These are phyloP conservation scores for Chaetodon trifasciatus DNA, from an alignment of 2,797 vertebrate genomes.

Conservation along the genomic window DNA sequence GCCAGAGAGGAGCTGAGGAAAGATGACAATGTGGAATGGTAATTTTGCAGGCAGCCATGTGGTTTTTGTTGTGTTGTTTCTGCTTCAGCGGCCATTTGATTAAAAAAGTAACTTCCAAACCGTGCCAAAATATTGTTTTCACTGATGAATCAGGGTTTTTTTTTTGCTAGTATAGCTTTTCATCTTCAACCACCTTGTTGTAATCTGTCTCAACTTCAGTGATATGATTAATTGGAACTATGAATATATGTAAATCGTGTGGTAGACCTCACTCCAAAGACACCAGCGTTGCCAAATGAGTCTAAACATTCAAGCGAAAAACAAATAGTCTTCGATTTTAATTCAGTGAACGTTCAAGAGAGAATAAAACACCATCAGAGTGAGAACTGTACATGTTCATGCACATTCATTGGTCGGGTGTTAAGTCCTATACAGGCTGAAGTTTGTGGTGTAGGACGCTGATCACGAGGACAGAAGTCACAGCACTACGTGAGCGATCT, in stretches of 20 bases:
- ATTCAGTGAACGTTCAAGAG: neutral
- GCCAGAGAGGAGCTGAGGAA: slow-evolving; percentile 27
- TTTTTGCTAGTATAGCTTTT: neutral
- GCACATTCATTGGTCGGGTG: slow-evolving; percentile 3
- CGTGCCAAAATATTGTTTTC: neutral
- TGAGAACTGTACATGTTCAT: neutral
- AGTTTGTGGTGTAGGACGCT: neutral
- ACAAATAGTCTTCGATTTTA: neutral
- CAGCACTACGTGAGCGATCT: slow-evolving; percentile 9
- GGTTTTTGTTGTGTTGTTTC: neutral
- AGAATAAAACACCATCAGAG: slow-evolving; percentile 16
- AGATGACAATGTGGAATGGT: slow-evolving; percentile 30
- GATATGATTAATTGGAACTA: slow-evolving; percentile 27
- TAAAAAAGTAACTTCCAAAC: neutral
- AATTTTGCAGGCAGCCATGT: neutral
- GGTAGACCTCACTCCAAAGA: slow-evolving; percentile 10
- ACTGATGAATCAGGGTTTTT: neutral
- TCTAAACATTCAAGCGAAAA: slow-evolving; percentile 13
- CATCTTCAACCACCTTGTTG: neutral
- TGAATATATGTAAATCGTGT: slow-evolving; percentile 19
- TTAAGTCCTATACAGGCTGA: neutral
- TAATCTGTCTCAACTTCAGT: neutral
- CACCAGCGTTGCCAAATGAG: slow-evolving; percentile 12
- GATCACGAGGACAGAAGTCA: neutral
- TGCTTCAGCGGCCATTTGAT: slow-evolving; percentile 1